A percentile compares a stretch with the other conserved stretches of the same genome.
Evolutionary conservation across 2,888 invertebrate genomes (phyloP).

Genomic region (Hydrotaea diabolus): DNA sequence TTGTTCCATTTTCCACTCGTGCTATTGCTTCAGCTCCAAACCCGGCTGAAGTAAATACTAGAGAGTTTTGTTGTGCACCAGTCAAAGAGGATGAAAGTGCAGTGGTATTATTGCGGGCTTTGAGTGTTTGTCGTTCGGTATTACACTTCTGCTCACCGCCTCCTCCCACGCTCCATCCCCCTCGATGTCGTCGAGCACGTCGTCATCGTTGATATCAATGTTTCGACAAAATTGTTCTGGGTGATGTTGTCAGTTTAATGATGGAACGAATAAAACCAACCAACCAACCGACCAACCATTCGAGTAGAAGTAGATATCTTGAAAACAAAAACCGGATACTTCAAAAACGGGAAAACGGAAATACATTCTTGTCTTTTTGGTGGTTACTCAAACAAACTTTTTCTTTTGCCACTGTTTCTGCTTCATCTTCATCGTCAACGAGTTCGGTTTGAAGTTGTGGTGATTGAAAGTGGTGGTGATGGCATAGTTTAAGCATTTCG

Average conservation of each 20-base stretch:
- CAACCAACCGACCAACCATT: slow-evolving; percentile 25
- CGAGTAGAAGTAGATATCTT: slow-evolving; percentile 24
- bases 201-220: slow-evolving; percentile 52
- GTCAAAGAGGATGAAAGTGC: not conserved
- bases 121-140: slow-evolving; percentile 23
- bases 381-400: slow-evolving; percentile 51
- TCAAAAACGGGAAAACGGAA: slow-evolving; percentile 45
- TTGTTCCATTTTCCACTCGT: slow-evolving; percentile 9
- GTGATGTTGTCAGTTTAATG: slow-evolving; percentile 39
- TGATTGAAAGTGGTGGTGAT: slow-evolving; percentile 27
- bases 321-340: slow-evolving; percentile 51
- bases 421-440: not conserved
- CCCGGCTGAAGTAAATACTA: slow-evolving; percentile 8
- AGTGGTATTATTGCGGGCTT: slow-evolving; percentile 30
- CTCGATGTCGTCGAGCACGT: not conserved
- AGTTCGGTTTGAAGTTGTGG: slow-evolving; percentile 24
- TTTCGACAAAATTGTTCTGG: slow-evolving; percentile 44
- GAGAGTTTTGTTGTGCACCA: not conserved
- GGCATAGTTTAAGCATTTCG: slow-evolving; percentile 21
- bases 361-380: slow-evolving; percentile 63
- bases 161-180: too few relatives aligned
- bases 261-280: slow-evolving; percentile 24
- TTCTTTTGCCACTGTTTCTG: not conserved
- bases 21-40: not conserved
- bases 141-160: not conserved